A percentile compares a stretch with the other conserved stretches of the same genome.
Conservation (phyloP, 2,113 vertebrate species). For the Trichechus manatus region DNA sequence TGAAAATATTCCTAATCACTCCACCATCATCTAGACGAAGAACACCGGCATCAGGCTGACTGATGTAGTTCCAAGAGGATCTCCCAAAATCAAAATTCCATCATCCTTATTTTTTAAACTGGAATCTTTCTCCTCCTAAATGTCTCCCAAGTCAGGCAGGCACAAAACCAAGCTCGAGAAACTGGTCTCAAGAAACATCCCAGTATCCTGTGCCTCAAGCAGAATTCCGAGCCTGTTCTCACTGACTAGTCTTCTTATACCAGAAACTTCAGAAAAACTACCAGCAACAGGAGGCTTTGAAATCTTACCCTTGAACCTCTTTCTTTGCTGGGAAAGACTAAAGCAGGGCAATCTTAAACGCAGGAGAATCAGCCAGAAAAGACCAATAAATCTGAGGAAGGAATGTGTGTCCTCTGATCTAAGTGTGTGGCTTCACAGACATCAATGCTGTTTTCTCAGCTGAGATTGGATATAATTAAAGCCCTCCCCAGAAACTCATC, state of each 20-base stretch:
- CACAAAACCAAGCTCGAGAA: background rate
- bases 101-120: background rate
- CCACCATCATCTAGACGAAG: background rate
- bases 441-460: background rate
- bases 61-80: background rate
- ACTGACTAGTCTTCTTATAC: background rate
- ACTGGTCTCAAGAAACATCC: background rate
- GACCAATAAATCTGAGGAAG: background rate
- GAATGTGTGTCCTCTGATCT: background rate
- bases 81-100: background rate
- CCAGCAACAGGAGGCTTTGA: conserved; percentile 25
- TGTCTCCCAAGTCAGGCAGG: background rate
- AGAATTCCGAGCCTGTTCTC: conserved; percentile 1
- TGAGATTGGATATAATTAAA: conserved; percentile 20
- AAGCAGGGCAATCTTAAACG: conserved; percentile 40
- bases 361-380: conserved; percentile 22
- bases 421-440: background rate
- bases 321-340: conserved; percentile 17
- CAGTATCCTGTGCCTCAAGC: background rate
- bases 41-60: background rate
- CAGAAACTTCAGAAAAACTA: conserved; percentile 45
- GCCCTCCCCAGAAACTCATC: conserved; percentile 1
- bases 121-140: background rate
- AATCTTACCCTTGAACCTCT: conserved; percentile 26
- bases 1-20: conserved; percentile 51